Evolutionary conservation across 2,888 invertebrate genomes (phyloP), one percentile per base, ranked within the genome.

Genomic region (Ctenicera cuprea): DNA sequence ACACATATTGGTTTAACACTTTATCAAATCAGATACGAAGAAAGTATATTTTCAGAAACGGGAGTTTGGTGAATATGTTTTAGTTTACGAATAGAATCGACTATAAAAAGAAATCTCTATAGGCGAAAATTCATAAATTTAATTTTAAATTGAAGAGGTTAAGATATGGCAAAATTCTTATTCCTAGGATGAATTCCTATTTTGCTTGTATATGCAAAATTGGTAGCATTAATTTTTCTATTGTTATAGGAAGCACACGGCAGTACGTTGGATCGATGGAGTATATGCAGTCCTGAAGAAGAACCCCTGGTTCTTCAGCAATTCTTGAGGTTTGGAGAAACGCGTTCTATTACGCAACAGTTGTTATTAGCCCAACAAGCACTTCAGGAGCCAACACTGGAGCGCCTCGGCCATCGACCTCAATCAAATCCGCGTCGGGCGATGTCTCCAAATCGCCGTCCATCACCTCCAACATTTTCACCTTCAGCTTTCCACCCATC

Each of bases 281-380:
- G 92, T 83, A 93, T 96, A 85, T 94, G 94, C 86, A 94, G 94
- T 82, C 90, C 93, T 83, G 94, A 96, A 86, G 97, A 97, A 88
- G 96, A 97, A 89, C 94, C 94, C 85, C 90, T 96, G 88, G 95
- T 97, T 80, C 90, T 97, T 80, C 96, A 96, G 87, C 96, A 97
- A 88, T 97, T 97, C 87, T 92, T 97, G 82, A 92, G 96, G 82
- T 95, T 96, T 83, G 94, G 94, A 83, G 96, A 96, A 89, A 97
- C 96, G 76, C 92, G 95, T 86, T 94, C 95, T 80, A 92, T 94
- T 83, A 93, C 94, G 80, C 93, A 93, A 89, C 86, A 90, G 89
- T 88, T 89, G 89, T 84, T 91, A 88, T 85, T 87, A 89, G 84
- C 91, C 89, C 87, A 91, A 89, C 87, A 90, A 89, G 80, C 91